These are phyloP conservation scores for Passer domesticus DNA, from an alignment of 2,113 vertebrate species.

Conservation along the genomic window DNA sequence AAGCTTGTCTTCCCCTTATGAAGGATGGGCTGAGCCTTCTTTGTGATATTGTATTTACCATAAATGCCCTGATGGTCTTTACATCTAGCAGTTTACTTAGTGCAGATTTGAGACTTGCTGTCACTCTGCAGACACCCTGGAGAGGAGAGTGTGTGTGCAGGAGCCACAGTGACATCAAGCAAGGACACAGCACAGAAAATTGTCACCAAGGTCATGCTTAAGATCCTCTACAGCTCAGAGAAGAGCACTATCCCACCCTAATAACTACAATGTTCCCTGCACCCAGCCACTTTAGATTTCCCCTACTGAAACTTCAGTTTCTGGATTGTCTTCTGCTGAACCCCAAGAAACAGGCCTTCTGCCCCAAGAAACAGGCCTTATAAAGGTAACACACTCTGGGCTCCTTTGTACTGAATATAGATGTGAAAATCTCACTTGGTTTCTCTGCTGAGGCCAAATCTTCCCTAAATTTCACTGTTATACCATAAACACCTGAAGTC, in stretches of 20 bases:
- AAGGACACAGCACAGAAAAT: neutral
- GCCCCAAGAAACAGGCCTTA: accelerated
- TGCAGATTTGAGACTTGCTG: neutral
- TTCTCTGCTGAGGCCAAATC: neutral
- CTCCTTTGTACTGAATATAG: neutral
- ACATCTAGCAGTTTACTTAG: neutral
- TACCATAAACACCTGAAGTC: neutral
- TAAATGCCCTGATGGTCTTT: neutral
- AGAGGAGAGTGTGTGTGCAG: neutral
- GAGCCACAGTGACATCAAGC: accelerated
- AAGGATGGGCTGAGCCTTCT: neutral
- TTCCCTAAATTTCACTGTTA: neutral
- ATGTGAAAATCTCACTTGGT: neutral
- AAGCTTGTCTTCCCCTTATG: neutral
- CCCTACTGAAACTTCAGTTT: neutral
- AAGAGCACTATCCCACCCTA: neutral
- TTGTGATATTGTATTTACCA: neutral
- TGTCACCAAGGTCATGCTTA: neutral
- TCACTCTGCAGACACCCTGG: neutral
- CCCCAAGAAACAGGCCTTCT: neutral
- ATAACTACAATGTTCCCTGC: neutral
- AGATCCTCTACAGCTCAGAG: neutral
- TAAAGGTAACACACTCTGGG: neutral
- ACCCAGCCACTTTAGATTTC: neutral
- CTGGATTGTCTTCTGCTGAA: neutral